Conservation (phyloP, 2,113 vertebrate species). For the Caranx ignobilis region DNA sequence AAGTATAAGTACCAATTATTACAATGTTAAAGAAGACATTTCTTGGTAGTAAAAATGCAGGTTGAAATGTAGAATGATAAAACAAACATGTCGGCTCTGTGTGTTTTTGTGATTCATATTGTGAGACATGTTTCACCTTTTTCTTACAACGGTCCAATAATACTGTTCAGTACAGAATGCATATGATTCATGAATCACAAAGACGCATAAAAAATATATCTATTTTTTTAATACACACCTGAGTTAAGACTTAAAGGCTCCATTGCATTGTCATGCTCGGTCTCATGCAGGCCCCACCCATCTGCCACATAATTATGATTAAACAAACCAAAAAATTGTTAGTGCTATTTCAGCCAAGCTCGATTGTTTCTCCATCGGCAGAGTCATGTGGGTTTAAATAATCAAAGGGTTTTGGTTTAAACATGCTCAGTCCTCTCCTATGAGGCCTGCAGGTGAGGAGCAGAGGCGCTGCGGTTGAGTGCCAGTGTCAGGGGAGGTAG, state of each 20-base stretch:
- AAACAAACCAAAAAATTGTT: slow-evolving; percentile 49
- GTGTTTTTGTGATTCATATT: not conserved
- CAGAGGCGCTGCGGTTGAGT: slow-evolving; percentile 30
- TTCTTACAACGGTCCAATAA: not conserved
- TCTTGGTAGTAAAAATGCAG: too few relatives aligned
- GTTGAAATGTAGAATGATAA: too few relatives aligned
- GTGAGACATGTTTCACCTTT: not conserved
- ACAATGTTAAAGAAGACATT: too few relatives aligned
- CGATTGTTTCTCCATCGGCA: slow-evolving; percentile 23
- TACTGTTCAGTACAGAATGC: too few relatives aligned
- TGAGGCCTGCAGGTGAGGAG: slow-evolving; percentile 49
- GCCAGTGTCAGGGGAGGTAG: slow-evolving; percentile 37
- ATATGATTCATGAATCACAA: not conserved
- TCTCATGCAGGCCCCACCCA: slow-evolving; percentile 6
- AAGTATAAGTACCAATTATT: too few relatives aligned
- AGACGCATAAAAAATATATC: not conserved
- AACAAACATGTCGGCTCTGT: too few relatives aligned
- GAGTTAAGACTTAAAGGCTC: slow-evolving; percentile 11
- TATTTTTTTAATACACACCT: not conserved
- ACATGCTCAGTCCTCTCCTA: slow-evolving; percentile 10
- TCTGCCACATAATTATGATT: slow-evolving; percentile 37
- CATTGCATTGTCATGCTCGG: not conserved
- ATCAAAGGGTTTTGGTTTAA: slow-evolving; percentile 20
- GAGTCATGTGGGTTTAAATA: slow-evolving; percentile 24
- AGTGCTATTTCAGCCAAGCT: slow-evolving; percentile 2